A percentile compares a stretch with the other conserved stretches of the same genome.
These are phyloP conservation scores for Strix aluco DNA, from an alignment of 2,113 vertebrate genomes.

Conservation along the genomic window DNA sequence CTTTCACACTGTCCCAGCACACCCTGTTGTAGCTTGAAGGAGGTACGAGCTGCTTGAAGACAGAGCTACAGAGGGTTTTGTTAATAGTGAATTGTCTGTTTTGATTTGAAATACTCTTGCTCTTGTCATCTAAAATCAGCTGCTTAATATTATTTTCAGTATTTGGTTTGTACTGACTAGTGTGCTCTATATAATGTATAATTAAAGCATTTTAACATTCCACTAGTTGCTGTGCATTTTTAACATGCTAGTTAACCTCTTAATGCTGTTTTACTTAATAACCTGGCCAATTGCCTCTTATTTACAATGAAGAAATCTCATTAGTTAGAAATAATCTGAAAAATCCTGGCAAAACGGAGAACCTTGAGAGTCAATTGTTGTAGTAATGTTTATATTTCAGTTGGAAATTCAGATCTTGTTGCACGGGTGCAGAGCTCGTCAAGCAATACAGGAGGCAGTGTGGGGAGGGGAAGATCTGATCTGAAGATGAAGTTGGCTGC, in stretches of 20 bases:
- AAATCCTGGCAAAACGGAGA: background rate
- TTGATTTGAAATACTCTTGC: background rate
- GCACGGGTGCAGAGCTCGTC: rapidly evolving
- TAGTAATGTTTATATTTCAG: background rate
- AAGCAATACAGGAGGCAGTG: rapidly evolving
- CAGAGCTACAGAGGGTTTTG: background rate
- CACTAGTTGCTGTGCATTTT: background rate
- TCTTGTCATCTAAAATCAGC: slow-evolving; percentile 7
- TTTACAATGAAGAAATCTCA: background rate
- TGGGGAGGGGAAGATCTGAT: background rate
- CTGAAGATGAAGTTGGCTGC: background rate
- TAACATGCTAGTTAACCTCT: background rate
- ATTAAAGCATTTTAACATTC: background rate
- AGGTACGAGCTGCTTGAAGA: background rate
- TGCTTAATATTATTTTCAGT: background rate
- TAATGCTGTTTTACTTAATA: background rate
- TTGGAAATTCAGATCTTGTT: background rate
- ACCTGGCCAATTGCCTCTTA: background rate
- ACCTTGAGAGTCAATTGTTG: background rate
- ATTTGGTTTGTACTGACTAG: slow-evolving; percentile 15
- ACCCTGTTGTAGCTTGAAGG: background rate
- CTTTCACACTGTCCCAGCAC: background rate
- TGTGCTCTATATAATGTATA: background rate
- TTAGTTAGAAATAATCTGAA: background rate
- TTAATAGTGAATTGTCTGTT: background rate